Conservation (phyloP, 1,140 invertebrate species). For the Halesus radiatus region DNA sequence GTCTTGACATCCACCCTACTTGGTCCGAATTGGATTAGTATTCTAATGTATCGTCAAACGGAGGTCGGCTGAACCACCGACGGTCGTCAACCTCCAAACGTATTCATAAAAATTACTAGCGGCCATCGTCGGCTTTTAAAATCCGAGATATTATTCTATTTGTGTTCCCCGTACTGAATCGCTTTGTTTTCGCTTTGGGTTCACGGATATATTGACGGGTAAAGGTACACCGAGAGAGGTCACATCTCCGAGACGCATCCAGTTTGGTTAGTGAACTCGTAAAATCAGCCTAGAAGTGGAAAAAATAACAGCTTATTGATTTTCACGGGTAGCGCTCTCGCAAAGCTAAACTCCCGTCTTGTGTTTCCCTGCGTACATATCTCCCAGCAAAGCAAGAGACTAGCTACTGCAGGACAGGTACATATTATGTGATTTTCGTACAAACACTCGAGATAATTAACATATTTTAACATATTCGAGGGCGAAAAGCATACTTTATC, state of each 20-base stretch:
- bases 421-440: background rate
- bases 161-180: conserved; percentile 20
- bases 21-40: conserved; percentile 30
- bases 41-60: conserved; percentile 4
- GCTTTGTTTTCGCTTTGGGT: conserved; percentile 28
- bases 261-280: conserved; percentile 40
- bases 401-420: background rate
- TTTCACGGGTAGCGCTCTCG: conserved; percentile 4
- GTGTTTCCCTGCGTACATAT: background rate
- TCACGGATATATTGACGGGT: conserved; percentile 18
- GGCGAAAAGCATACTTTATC: conserved; percentile 32
- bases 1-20: background rate
- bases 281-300: conserved; percentile 36
- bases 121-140: conserved; percentile 36
- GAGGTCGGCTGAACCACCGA: conserved; percentile 14
- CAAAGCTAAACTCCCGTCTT: conserved; percentile 1
- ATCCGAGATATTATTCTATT: conserved; percentile 37
- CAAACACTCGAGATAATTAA: conserved; percentile 1
- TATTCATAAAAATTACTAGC: conserved; percentile 32
- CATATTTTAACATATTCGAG: conserved; percentile 38
- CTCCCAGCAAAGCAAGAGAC: background rate
- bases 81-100: conserved; percentile 38
- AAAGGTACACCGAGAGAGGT: conserved; percentile 26
- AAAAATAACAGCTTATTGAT: conserved; percentile 45
- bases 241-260: conserved; percentile 41